A percentile compares a stretch with the other conserved stretches of the same genome.
Conservation (phyloP, 2,797 vertebrate genomes). For the Channallabes apus region DNA sequence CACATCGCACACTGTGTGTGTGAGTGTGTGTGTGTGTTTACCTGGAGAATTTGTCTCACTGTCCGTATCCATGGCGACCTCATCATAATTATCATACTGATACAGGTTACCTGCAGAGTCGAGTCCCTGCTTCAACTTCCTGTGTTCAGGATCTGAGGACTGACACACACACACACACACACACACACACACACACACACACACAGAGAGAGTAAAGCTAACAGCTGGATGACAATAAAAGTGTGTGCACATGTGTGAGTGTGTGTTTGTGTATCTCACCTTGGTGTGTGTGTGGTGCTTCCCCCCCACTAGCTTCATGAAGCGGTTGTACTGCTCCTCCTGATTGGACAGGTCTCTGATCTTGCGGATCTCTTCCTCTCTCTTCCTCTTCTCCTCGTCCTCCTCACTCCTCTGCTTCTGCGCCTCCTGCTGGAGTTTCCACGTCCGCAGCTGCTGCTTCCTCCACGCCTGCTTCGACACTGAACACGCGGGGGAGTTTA, state of each 20-base stretch:
- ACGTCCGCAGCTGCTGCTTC: slow-evolving; percentile 87
- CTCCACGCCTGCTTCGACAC: slow-evolving; percentile 83
- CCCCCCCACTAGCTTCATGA: slow-evolving; percentile 96
- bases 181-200: slow-evolving; percentile 4
- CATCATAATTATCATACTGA: slow-evolving; percentile 98
- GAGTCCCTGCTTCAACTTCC: slow-evolving; percentile 82
- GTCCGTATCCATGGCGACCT: slow-evolving; percentile 98
- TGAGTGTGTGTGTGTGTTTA: slow-evolving; percentile 59
- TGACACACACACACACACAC: slow-evolving; percentile 58
- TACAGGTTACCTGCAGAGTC: slow-evolving; percentile 90
- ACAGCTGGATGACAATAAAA: background rate
- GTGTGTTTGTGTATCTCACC: slow-evolving; percentile 64
- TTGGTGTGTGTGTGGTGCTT: slow-evolving; percentile 81
- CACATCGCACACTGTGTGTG: background rate
- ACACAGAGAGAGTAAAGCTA: background rate
- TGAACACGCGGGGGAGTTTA: slow-evolving; percentile 51
- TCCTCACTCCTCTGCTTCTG: slow-evolving; percentile 83
- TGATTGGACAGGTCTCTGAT: slow-evolving; percentile 96
- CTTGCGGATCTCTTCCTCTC: slow-evolving; percentile 93
- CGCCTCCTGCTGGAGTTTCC: slow-evolving; percentile 83
- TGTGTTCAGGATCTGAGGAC: slow-evolving; percentile 87
- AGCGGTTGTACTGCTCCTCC: slow-evolving; percentile 97
- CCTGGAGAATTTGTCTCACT: slow-evolving; percentile 95
- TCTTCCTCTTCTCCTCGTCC: slow-evolving; percentile 89
- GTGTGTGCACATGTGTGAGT: background rate